Conservation (phyloP, 2,113 vertebrate genomes). For the Embiotoca jacksoni region DNA sequence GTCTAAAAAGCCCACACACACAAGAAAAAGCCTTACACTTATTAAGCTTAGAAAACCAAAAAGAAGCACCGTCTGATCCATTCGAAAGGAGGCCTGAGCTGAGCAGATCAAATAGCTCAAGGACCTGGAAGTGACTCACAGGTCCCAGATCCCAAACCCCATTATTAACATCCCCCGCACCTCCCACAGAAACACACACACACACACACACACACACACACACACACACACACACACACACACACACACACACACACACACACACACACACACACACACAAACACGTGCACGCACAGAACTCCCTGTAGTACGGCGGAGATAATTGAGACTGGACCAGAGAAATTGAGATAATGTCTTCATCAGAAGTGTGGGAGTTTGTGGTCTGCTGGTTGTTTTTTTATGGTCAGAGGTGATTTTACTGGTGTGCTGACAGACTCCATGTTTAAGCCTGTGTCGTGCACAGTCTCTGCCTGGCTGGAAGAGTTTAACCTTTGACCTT, state of each 20-base stretch:
- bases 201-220: constrained; percentile 14
- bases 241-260: constrained; percentile 1
- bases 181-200: constrained; percentile 15
- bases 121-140: constrained; percentile 42
- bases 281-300: constrained; percentile 6
- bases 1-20: too few relatives aligned
- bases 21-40: not conserved
- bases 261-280: constrained; percentile 14
- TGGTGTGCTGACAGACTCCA: constrained; percentile 18
- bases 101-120: not conserved
- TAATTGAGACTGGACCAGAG: constrained; percentile 40
- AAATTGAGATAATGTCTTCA: constrained; percentile 37
- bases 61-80: not conserved
- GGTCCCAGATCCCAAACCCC: not conserved
- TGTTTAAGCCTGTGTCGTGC: constrained; percentile 13
- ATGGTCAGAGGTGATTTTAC: constrained; percentile 33
- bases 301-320: not conserved
- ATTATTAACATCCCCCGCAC: constrained; percentile 20
- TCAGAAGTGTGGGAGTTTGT: not conserved
- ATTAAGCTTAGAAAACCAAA: not conserved
- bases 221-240: constrained; percentile 7
- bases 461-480: constrained; percentile 22
- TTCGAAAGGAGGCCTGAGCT: not conserved
- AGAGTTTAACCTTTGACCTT: constrained; percentile 49
- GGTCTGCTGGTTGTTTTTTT: constrained; percentile 23